These are phyloP conservation scores for Uria aalge DNA, from an alignment of 2,113 vertebrate genomes.

Conservation along the genomic window DNA sequence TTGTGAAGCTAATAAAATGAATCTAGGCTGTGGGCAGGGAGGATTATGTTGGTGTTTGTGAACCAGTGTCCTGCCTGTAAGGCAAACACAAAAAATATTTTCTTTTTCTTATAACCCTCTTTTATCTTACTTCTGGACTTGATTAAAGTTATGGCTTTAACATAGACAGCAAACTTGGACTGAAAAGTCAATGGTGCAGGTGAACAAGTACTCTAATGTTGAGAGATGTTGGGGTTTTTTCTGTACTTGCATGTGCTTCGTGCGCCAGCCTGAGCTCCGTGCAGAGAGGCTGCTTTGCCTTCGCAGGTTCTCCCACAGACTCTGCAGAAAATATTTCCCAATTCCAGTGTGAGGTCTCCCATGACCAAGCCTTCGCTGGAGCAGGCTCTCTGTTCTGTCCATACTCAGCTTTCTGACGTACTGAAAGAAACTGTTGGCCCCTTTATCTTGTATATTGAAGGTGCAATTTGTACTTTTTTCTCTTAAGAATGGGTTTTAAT, in stretches of 20 bases:
- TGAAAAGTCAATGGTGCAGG: not conserved
- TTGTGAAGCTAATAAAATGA: not conserved
- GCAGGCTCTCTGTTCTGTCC: not conserved
- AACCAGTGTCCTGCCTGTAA: not conserved
- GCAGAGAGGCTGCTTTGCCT: not conserved
- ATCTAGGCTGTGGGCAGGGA: not conserved
- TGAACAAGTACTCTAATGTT: not conserved
- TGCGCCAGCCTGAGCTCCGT: not conserved
- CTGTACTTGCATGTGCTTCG: accelerated
- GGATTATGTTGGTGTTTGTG: not conserved
- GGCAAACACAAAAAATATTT: not conserved
- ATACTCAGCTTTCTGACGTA: not conserved
- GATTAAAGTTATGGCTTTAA: not conserved
- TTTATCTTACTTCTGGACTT: not conserved
- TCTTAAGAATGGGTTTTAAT: not conserved
- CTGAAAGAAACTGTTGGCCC: not conserved
- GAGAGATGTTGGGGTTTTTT: too few relatives aligned
- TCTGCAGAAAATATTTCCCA: too few relatives aligned
- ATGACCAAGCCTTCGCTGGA: accelerated
- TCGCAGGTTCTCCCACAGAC: not conserved
- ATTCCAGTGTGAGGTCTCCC: not conserved
- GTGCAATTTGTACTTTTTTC: not conserved
- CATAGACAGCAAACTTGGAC: not conserved
- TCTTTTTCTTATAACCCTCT: not conserved
- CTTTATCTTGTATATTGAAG: not conserved